Evolutionary conservation across 2,888 invertebrate species (phyloP), one percentile per base, ranked within the genome.

Genomic region (Drosophila prostipennis): DNA sequence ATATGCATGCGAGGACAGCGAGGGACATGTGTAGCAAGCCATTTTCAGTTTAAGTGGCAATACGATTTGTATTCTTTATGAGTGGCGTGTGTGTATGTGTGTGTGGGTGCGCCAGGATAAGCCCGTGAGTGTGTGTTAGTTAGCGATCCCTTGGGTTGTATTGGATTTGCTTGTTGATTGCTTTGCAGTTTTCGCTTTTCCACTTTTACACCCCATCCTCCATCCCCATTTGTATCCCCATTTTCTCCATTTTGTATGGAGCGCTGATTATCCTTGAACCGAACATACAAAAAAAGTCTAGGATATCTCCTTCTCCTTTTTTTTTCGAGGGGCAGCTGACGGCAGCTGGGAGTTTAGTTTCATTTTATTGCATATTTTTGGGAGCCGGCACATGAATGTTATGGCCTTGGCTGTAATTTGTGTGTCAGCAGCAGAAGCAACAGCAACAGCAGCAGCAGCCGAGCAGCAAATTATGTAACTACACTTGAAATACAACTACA

Each of bases 11-110:
- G 48, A 16, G 32, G 48, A 48, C 23, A 26, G 14, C 14, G 49
- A 63, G 67, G 59, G 81, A 78, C 73, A 83, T 83, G 77, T 81
- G 83, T 77, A 80, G 78, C 73, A 58, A 77, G 83, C 73, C 80
- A 78, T 82, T 84, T 84, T 81, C 82, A 81, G 74, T 84, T 82
- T 79, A 82, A 81, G 82, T 84, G 85, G 85, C 85, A 84, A 81
- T 82, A 79, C 82, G 80, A 82, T 82, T 84, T 82, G 79, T 81
- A 82, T 82, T 82, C 85, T 79, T 81, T 81, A 84, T 84, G 84
- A 76, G 45, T 34, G 36, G 32, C 45, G 36, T 32, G 60, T 36
- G 16, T 43, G 42, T 36, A n/a, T 43, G 42, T 36, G 5, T 36
- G 26, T 48, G 40, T 61, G 40, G 11, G 56, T 51, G 19, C 10